Conservation (phyloP, 2,888 invertebrate species). For the Torymus aiolomorphi region DNA sequence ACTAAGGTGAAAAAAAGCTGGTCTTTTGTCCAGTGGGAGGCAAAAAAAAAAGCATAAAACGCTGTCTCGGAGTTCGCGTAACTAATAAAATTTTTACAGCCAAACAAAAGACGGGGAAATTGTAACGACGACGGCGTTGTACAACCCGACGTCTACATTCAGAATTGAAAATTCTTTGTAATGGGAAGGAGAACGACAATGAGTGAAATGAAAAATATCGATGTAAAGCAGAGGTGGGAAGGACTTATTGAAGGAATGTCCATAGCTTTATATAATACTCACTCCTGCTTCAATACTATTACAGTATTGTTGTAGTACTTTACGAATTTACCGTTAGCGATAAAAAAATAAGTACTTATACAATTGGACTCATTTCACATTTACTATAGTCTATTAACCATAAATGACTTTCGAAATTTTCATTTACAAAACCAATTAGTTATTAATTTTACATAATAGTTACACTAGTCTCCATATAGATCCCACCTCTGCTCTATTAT, state of each 20-base stretch:
- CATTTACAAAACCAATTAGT: too few species aligned
- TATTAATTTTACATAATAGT: too few species aligned
- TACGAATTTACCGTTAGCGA: too few species aligned
- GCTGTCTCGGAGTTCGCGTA: constrained; percentile 19
- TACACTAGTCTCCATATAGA: neutral
- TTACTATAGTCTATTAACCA: too few species aligned
- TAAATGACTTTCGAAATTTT: too few species aligned
- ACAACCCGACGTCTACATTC: neutral
- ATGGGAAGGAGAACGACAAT: constrained; percentile 2
- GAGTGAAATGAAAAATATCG: neutral
- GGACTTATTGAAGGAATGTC: too few species aligned
- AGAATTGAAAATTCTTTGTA: neutral
- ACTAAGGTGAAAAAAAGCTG: constrained; percentile 13
- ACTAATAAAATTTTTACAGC: constrained; percentile 45
- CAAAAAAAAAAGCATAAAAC: neutral
- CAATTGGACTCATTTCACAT: too few species aligned
- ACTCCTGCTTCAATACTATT: too few species aligned
- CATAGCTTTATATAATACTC: too few species aligned
- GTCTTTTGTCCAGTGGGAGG: neutral
- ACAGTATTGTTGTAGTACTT: too few species aligned
- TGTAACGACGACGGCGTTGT: neutral
- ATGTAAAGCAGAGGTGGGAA: constrained; percentile 29
- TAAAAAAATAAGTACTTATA: too few species aligned
- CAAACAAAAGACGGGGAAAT: constrained; percentile 14
- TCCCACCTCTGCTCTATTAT: constrained; percentile 10